Percentiles rank a stretch among this genome's conserved stretches.
Evolutionary conservation across 2,113 vertebrate genomes (phyloP).

Genomic region (Ochotona princeps): DNA sequence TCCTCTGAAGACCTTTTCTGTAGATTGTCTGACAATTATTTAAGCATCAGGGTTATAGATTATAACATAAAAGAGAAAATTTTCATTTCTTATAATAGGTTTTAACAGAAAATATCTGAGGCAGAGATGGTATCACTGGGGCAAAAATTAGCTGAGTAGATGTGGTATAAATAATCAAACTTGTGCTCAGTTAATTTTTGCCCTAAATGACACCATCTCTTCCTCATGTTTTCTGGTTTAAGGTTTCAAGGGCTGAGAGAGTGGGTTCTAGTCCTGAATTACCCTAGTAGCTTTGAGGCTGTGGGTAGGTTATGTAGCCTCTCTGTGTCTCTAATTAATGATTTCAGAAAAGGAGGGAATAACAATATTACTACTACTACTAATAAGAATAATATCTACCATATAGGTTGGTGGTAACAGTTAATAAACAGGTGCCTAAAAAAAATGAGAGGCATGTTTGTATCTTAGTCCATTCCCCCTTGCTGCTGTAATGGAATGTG

Average conservation of each 20-base stretch:
- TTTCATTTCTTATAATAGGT: slow-evolving; percentile 13
- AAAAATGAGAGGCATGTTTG: too few species aligned
- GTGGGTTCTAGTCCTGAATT: background rate
- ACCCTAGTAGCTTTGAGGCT: background rate
- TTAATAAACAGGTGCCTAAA: background rate
- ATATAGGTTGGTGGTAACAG: background rate
- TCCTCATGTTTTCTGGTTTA: background rate
- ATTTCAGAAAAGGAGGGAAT: background rate
- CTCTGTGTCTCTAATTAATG: background rate
- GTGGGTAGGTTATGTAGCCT: background rate
- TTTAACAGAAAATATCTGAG: slow-evolving; percentile 38
- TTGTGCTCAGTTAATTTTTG: too few species aligned
- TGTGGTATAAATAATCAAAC: background rate
- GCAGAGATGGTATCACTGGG: background rate
- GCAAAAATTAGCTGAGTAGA: background rate
- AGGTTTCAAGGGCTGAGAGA: background rate
- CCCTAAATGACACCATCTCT: too few species aligned
- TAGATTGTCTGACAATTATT: background rate
- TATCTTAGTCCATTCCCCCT: too few species aligned
- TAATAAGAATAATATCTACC: background rate
- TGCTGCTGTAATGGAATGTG: too few species aligned
- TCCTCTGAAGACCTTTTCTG: slow-evolving; percentile 19
- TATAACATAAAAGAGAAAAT: slow-evolving; percentile 35
- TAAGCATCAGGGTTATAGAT: background rate
- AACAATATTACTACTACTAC: too few species aligned